phyloP scores from a whole-genome alignment of 2,888 invertebrate genomes.

The Mongoloraphidia duomilia region DNA sequence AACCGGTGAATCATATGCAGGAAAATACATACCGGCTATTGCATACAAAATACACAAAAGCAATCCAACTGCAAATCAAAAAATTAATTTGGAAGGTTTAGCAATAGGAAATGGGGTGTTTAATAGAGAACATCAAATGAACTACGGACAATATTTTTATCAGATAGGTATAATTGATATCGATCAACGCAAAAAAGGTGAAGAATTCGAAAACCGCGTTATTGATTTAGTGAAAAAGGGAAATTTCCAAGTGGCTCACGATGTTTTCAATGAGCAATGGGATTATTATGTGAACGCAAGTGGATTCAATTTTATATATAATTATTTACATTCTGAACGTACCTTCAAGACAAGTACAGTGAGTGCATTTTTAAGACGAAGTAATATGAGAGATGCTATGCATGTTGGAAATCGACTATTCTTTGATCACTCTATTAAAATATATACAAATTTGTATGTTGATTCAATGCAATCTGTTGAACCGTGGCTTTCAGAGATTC shows the following conservation, averaged over 20 bases:
- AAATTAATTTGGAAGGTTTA: constrained; percentile 48
- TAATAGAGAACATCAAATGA: constrained; percentile 55
- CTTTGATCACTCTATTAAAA: constrained; percentile 30
- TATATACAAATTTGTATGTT: constrained; percentile 34
- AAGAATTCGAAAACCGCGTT: constrained; percentile 23
- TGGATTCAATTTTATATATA: constrained; percentile 55
- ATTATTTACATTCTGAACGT: constrained; percentile 45
- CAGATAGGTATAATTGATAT: constrained; percentile 52
- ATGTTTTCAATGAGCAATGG: constrained; percentile 16
- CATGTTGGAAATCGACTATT: constrained; percentile 48
- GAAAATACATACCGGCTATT: constrained; percentile 43
- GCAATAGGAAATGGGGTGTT: constrained; percentile 60
- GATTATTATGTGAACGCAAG: constrained; percentile 50
- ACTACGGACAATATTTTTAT: constrained; percentile 58
- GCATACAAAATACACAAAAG: constrained; percentile 49
- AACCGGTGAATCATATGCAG: constrained; percentile 75
- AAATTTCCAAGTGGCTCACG: constrained; percentile 22
- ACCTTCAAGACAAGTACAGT: constrained; percentile 21
- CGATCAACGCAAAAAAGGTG: constrained; percentile 39
- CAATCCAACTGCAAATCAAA: constrained; percentile 32
- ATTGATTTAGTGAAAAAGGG: constrained; percentile 18
- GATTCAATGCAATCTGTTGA: constrained; percentile 47
- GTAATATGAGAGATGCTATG: constrained; percentile 34
- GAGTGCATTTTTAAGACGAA: constrained; percentile 22
- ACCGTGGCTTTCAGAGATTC: constrained; percentile 28